Base-by-base conservation (phyloP, 2,113 vertebrate genomes). In the Okapia johnstoni region DNA sequence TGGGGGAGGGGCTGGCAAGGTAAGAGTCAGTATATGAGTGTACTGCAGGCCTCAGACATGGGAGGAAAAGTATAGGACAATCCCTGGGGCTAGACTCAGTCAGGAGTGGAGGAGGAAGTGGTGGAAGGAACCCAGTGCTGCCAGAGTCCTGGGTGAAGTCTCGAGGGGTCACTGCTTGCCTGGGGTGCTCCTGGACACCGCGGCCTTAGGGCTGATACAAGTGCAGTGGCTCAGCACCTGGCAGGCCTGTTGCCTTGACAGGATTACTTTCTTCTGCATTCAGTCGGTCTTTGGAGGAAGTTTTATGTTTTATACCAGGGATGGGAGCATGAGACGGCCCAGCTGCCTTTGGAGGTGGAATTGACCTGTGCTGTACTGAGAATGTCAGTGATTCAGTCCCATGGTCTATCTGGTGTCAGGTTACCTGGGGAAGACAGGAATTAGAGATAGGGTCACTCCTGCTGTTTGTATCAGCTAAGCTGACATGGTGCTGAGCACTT, bases 201-300 rank as follows among this genome's bases (percentile, higher is more conserved):
- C 1, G 17, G 14, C 63, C 43, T 55, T 9, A 4, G 21, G 33
- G 26, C 36, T 76, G 2, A 5, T 2, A 25, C 0, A 6, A 33
- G 6, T 13, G 12, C 16, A 8, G 26, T 19, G 26, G 30, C 23
- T 66, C 58, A 93, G 58, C 80, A 16, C 48, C 28, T 66, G 46
- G 46, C 58, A 6, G 58, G 46, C 10, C 55, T 73, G 12, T 66
- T 76, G 50, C 28, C 55, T 76, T 73, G 54, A 30, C n/a, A 57
- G 40, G 57, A 14, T 70, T 30, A 60, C n/a, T 86, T 14, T 85
- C 63, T 76, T 58, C 14, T 46, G 17, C 46, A 12, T 90, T 76
- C 63, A 25, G 6, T 55, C 76, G 66, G 26, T 88, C 80, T 73
- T 60, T 60, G 58, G 73, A 95, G 95, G 77, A 70, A 40, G 55